Percentiles rank a stretch among this genome's conserved stretches.
phyloP scores from a whole-genome alignment of 2,888 invertebrate genomes.

The Drosophila anceps region DNA sequence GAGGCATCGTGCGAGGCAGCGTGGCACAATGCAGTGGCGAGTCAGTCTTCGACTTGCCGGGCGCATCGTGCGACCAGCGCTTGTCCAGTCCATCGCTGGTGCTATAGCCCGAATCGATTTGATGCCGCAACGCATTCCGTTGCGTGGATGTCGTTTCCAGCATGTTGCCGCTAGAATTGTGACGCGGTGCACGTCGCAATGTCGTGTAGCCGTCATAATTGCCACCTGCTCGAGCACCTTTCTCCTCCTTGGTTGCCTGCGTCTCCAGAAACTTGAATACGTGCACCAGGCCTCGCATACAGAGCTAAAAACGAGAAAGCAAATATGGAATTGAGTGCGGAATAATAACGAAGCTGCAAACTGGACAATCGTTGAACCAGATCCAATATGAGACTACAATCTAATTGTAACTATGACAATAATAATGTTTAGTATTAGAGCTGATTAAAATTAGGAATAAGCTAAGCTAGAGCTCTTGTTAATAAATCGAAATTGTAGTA shows the following conservation, averaged over 20 bases:
- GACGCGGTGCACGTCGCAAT: constrained; percentile 83
- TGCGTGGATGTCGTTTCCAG: constrained; percentile 74
- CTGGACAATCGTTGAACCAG: not conserved
- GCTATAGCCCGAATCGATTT: constrained; percentile 95
- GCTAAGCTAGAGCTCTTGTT: not conserved
- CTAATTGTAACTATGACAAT: not conserved
- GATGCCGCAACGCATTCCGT: constrained; percentile 86
- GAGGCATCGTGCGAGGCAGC: constrained; percentile 73
- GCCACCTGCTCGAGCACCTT: constrained; percentile 83
- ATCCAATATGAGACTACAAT: not conserved
- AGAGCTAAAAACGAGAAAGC: constrained; percentile 83
- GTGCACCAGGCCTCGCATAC: constrained; percentile 96
- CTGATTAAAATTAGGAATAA: not conserved
- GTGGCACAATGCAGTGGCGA: constrained; percentile 78
- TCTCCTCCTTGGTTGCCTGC: constrained; percentile 90
- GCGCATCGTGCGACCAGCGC: constrained; percentile 92
- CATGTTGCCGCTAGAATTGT: constrained; percentile 81
- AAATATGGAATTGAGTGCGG: not conserved
- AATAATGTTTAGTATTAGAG: not conserved
- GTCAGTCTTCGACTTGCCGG: constrained; percentile 84
- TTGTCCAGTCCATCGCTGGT: constrained; percentile 94
- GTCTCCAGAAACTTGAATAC: constrained; percentile 97
- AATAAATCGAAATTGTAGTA: not conserved
- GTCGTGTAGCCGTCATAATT: constrained; percentile 85
- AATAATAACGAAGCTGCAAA: not conserved